These are phyloP conservation scores for Tyria jacobaeae DNA, from an alignment of 2,888 invertebrate genomes.

Conservation along the genomic window DNA sequence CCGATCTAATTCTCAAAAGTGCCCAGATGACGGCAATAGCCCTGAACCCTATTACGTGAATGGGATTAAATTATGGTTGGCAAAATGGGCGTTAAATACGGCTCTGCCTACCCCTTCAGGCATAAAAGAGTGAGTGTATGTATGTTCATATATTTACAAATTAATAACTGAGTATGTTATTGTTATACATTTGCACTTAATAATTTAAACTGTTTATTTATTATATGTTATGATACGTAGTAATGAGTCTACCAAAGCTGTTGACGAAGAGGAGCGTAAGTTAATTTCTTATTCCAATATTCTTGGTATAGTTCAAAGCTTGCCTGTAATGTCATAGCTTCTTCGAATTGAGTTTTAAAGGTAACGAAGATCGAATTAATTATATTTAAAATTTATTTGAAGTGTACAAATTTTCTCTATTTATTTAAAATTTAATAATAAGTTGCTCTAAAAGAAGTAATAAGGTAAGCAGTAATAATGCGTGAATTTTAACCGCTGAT, in stretches of 20 bases:
- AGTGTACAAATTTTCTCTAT: no score
- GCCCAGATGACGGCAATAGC: no score
- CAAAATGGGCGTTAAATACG: no score
- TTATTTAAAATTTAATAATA: no score
- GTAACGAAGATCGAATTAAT: not conserved
- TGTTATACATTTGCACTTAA: slow-evolving; percentile 16
- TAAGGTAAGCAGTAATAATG: no score
- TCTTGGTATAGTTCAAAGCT: slow-evolving; percentile 22
- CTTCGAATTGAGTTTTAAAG: not conserved
- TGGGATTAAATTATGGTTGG: no score
- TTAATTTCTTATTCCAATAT: slow-evolving; percentile 27
- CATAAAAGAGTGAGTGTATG: no score
- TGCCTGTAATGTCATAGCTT: not conserved
- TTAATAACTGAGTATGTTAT: slow-evolving; percentile 14
- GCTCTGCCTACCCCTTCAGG: no score
- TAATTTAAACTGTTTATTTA: slow-evolving; percentile 29
- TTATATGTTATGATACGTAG: slow-evolving; percentile 22
- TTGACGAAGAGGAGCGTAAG: slow-evolving; percentile 20
- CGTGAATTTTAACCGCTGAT: no score
- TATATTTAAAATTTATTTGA: not conserved
- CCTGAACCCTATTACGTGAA: no score
- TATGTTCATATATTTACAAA: slow-evolving; percentile 32
- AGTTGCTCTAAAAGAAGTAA: no score
- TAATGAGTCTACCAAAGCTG: slow-evolving; percentile 30
- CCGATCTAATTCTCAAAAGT: no score